Conservation (phyloP, 1,140 invertebrate species). For the Adoxophyes honmai region DNA sequence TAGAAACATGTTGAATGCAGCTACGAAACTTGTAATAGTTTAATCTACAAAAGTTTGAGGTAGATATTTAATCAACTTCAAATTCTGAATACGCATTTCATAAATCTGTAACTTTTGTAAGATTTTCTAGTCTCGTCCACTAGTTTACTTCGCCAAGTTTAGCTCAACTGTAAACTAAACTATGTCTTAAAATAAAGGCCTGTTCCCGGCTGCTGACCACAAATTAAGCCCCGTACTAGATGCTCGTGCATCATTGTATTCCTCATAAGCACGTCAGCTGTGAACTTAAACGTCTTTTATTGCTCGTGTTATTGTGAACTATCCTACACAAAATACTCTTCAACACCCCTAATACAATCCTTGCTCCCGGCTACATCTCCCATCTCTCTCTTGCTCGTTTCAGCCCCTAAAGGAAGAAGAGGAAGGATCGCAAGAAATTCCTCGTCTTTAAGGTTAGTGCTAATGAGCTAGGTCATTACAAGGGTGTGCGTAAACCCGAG, state of each 20-base stretch:
- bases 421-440: neutral
- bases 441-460: constrained; percentile 6
- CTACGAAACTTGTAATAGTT: too few relatives aligned
- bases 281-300: constrained; percentile 9
- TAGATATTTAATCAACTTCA: too few relatives aligned
- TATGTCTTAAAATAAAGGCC: too few relatives aligned
- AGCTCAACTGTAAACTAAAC: too few relatives aligned
- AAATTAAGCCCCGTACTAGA: too few relatives aligned
- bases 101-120: too few relatives aligned
- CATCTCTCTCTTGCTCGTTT: neutral
- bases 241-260: neutral
- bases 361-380: neutral
- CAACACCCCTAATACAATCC: constrained; percentile 1
- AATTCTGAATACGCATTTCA: too few relatives aligned
- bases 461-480: constrained; percentile 13
- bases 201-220: too few relatives aligned
- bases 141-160: too few relatives aligned
- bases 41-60: too few relatives aligned
- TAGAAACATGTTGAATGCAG: too few relatives aligned
- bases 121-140: too few relatives aligned
- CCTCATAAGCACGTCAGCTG: neutral
- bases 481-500: constrained; percentile 10
- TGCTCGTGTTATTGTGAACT: constrained; percentile 6
- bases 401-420: neutral
- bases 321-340: constrained; percentile 7